A percentile compares a stretch with the other conserved stretches of the same genome.
Evolutionary conservation across 2,888 invertebrate genomes (phyloP).

Genomic region (Malthinus flaveolus): DNA sequence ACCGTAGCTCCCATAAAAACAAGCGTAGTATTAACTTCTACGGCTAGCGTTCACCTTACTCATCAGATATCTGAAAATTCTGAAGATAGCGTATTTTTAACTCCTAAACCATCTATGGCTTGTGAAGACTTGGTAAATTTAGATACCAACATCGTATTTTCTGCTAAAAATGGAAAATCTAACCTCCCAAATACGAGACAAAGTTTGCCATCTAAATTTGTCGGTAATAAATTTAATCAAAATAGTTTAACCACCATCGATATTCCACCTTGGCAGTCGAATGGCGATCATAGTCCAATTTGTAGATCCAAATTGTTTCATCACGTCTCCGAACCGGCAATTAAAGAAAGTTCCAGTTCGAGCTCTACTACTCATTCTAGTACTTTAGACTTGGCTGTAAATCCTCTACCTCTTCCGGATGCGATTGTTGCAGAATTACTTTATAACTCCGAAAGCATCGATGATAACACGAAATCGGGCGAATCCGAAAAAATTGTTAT

Average conservation of each 20-base stretch:
- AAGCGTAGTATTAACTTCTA: constrained; percentile 56
- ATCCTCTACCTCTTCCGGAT: constrained; percentile 55
- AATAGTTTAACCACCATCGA: constrained; percentile 60
- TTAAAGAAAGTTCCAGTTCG: constrained; percentile 30
- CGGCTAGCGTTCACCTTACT: constrained; percentile 54
- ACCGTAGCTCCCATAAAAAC: constrained; percentile 38
- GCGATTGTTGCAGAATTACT: constrained; percentile 59
- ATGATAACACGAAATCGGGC: constrained; percentile 12
- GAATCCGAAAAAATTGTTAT: constrained; percentile 46
- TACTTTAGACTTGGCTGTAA: constrained; percentile 60
- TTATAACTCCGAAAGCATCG: constrained; percentile 52
- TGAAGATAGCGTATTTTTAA: constrained; percentile 63
- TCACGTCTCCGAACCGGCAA: constrained; percentile 13
- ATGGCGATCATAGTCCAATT: constrained; percentile 50
- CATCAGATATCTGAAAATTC: constrained; percentile 59
- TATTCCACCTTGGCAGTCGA: constrained; percentile 58
- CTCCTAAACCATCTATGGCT: constrained; percentile 61
- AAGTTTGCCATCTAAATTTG: constrained; percentile 69
- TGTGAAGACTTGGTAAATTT: constrained; percentile 71
- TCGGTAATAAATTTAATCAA: constrained; percentile 62
- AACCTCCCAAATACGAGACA: constrained; percentile 57
- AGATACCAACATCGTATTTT: constrained; percentile 63
- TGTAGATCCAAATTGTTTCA: constrained; percentile 15
- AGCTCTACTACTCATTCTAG: constrained; percentile 60
- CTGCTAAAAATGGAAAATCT: constrained; percentile 40